Evolutionary conservation across 2,888 invertebrate species (phyloP).

Genomic region (Agonum fuliginosum): DNA sequence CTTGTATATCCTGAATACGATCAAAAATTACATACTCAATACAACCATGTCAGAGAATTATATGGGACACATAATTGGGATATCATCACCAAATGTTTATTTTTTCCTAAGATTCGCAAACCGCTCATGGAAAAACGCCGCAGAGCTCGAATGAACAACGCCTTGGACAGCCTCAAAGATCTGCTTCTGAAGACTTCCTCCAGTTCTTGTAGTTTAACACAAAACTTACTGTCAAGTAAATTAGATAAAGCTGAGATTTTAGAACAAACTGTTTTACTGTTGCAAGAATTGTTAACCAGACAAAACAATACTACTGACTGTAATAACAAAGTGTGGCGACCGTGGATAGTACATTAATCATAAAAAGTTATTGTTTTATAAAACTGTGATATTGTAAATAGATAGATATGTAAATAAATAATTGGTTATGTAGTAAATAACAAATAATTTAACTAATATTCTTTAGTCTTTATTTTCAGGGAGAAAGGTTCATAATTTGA

Average conservation of each 20-base stretch:
- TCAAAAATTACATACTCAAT: too few species aligned
- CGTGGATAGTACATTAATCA: too few species aligned
- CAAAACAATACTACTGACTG: neutral
- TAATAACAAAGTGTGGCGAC: neutral
- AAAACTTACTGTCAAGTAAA: conserved; percentile 74
- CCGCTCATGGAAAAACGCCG: conserved; percentile 76
- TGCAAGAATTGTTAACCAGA: conserved; percentile 74
- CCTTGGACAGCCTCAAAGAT: conserved; percentile 74
- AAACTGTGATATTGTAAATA: too few species aligned
- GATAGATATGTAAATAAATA: too few species aligned
- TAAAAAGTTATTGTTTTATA: too few species aligned
- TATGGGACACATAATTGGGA: too few species aligned
- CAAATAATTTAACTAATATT: too few species aligned
- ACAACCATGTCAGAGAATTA: too few species aligned
- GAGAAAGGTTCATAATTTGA: too few species aligned
- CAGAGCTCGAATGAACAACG: conserved; percentile 75
- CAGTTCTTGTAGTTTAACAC: conserved; percentile 67
- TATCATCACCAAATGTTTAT: conserved; percentile 27
- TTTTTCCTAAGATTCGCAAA: conserved; percentile 71
- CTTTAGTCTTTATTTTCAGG: too few species aligned
- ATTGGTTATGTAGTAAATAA: too few species aligned
- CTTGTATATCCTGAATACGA: too few species aligned
- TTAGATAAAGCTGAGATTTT: conserved; percentile 80
- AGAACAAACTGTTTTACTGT: conserved; percentile 78
- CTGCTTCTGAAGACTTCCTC: conserved; percentile 73